These are phyloP conservation scores for Boloria euphrosyne DNA, from an alignment of 2,888 invertebrate species.

Conservation along the genomic window DNA sequence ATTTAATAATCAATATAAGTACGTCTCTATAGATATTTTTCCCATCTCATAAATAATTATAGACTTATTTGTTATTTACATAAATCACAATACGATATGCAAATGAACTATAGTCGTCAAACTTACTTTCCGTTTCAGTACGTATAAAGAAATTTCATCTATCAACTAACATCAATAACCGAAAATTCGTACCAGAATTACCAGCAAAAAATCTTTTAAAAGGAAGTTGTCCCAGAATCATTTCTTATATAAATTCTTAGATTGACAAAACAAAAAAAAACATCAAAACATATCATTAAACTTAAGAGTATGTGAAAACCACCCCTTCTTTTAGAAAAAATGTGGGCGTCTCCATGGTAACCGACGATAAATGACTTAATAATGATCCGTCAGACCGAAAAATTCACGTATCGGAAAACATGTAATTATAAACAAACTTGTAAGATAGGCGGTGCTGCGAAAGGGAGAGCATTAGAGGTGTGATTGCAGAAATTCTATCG, in stretches of 20 bases:
- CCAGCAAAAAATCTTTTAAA: slow-evolving; percentile 28
- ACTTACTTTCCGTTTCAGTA: slow-evolving; percentile 1
- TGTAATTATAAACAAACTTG: slow-evolving; percentile 68
- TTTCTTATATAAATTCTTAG: slow-evolving; percentile 20
- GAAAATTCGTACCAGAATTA: slow-evolving; percentile 25
- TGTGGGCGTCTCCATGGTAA: slow-evolving; percentile 70
- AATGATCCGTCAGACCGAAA: slow-evolving; percentile 67
- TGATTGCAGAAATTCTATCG: slow-evolving; percentile 3
- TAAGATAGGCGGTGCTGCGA: slow-evolving; percentile 43
- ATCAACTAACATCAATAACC: slow-evolving; percentile 35
- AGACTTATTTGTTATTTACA: neutral
- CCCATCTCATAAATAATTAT: neutral
- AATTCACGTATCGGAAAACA: slow-evolving; percentile 72
- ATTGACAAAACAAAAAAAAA: slow-evolving; percentile 43
- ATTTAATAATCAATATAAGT: too few relatives aligned
- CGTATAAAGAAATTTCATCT: slow-evolving; percentile 15
- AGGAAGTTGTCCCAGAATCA: slow-evolving; percentile 32
- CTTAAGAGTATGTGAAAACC: slow-evolving; percentile 53
- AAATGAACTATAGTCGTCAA: neutral
- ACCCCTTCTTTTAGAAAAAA: slow-evolving; percentile 48
- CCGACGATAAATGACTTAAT: slow-evolving; percentile 70
- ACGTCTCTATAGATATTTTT: neutral
- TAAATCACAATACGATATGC: neutral
- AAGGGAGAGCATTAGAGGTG: slow-evolving; percentile 46
- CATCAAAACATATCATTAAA: slow-evolving; percentile 60